Evolutionary conservation across 2,797 vertebrate genomes (phyloP).

Genomic region (Myotis findleyi): DNA sequence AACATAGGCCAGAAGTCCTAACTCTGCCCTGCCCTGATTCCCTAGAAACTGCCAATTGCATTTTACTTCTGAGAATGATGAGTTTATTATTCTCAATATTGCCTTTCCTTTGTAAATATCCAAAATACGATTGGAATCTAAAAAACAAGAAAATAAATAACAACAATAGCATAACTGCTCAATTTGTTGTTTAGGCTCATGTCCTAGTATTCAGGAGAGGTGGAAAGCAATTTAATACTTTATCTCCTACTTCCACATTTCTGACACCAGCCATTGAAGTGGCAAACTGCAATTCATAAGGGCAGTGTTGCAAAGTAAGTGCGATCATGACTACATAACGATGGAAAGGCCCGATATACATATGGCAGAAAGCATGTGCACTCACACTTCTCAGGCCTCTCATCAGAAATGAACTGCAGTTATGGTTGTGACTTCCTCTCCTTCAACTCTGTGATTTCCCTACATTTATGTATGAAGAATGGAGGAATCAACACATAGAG

Average conservation of each 20-base stretch:
- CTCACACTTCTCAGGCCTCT: not conserved
- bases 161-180: fast-evolving
- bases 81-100: not conserved
- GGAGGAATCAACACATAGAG: fast-evolving
- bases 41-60: not conserved
- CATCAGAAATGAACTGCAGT: no score
- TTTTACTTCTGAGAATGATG: not conserved
- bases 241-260: not conserved
- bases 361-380: fast-evolving
- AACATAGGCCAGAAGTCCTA: not conserved
- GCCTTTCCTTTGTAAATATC: not conserved
- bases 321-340: fast-evolving
- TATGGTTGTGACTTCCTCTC: not conserved
- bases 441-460: not conserved
- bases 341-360: fast-evolving
- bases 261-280: not conserved
- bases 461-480: fast-evolving
- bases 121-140: not conserved
- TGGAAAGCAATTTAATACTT: not conserved
- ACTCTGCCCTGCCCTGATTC: no score
- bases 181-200: not conserved
- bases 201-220: not conserved
- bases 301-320: not conserved
- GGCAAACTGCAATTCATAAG: not conserved
- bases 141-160: not conserved